Conservation (phyloP, 2,888 invertebrate species). For the Ophion ventricosus region DNA sequence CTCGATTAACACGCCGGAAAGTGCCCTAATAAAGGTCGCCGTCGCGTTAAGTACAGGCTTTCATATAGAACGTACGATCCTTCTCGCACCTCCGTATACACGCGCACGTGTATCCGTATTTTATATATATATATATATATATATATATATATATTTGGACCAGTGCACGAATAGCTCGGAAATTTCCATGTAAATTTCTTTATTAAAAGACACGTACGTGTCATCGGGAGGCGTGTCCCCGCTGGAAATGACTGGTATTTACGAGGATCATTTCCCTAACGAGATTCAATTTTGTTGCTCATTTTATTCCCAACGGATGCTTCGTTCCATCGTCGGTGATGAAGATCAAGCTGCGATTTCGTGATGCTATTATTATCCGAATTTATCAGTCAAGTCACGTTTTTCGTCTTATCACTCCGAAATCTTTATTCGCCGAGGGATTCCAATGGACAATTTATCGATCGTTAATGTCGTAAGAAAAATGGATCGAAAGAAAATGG, state of each 20-base stretch:
- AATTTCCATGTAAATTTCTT: slow-evolving; percentile 64
- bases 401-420: slow-evolving; percentile 19
- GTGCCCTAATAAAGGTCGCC: slow-evolving; percentile 36
- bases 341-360: slow-evolving; percentile 38
- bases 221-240: slow-evolving; percentile 60
- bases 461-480: slow-evolving; percentile 5
- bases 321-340: background rate
- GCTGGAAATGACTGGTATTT: slow-evolving; percentile 42
- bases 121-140: no score
- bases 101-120: background rate
- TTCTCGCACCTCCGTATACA: slow-evolving; percentile 21
- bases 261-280: slow-evolving; percentile 61
- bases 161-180: slow-evolving; percentile 4
- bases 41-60: slow-evolving; percentile 46
- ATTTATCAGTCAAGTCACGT: slow-evolving; percentile 36
- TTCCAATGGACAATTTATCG: background rate
- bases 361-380: slow-evolving; percentile 3
- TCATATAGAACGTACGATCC: slow-evolving; percentile 12
- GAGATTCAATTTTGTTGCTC: slow-evolving; percentile 45
- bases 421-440: background rate
- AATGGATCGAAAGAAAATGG: slow-evolving; percentile 16
- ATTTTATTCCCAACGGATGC: slow-evolving; percentile 1
- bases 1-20: slow-evolving; percentile 39
- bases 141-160: background rate
- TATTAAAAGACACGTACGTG: slow-evolving; percentile 51